phyloP scores from a whole-genome alignment of 2,797 vertebrate species.

The Macroramphosus scolopax region DNA sequence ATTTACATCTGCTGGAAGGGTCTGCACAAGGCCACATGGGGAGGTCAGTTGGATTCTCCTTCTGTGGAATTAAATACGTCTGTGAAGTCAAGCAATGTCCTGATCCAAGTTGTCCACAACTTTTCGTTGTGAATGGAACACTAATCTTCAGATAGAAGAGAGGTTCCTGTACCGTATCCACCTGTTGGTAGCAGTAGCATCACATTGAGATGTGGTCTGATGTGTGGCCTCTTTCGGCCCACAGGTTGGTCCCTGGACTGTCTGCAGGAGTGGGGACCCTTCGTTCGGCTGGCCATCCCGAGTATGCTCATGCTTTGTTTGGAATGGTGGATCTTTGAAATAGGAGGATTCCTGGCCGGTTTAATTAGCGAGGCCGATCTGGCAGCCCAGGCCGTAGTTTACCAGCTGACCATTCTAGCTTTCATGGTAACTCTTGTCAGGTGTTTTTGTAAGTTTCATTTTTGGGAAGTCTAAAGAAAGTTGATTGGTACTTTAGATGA shows the following conservation, averaged over 20 bases:
- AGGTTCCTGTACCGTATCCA: no score
- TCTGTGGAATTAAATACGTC: no score
- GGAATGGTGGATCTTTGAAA: constrained; percentile 95
- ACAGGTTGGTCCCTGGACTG: constrained; percentile 90
- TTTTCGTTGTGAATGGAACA: no score
- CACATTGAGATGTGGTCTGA: no score
- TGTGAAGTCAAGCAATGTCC: no score
- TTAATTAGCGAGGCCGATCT: constrained; percentile 85
- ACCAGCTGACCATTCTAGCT: constrained; percentile 73
- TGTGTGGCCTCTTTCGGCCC: constrained; percentile 9
- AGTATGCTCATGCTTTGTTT: constrained; percentile 96
- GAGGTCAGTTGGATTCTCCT: constrained; percentile 73
- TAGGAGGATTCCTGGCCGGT: constrained; percentile 88
- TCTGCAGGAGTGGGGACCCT: constrained; percentile 89
- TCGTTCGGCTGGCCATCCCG: constrained; percentile 85
- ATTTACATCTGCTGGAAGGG: constrained; percentile 81
- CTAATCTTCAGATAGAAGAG: no score
- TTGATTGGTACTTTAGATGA: no score
- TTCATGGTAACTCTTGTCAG: constrained; percentile 86
- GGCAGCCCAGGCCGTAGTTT: constrained; percentile 84
- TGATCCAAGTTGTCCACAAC: no score
- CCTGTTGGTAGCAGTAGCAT: no score
- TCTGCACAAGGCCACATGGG: constrained; percentile 89
- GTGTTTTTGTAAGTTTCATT: no score
- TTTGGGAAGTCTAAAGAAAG: no score